Evolutionary conservation across 1,140 invertebrate species (phyloP).

Genomic region (Sarcophaga bullata): DNA sequence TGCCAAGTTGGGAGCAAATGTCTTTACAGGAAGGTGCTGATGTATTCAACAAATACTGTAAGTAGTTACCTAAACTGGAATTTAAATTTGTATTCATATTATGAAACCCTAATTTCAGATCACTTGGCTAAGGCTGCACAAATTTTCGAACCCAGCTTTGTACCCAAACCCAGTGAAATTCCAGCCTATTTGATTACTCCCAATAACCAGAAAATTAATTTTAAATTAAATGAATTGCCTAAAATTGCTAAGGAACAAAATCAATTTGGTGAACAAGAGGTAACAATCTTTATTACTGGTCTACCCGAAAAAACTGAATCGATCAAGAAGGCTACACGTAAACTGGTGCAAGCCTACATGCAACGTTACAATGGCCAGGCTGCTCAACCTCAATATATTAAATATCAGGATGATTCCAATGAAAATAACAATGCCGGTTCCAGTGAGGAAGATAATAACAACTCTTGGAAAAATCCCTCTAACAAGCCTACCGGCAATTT

Average conservation of each 20-base stretch:
- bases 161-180: slow-evolving; percentile 59
- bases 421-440: slow-evolving; percentile 49
- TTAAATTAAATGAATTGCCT: slow-evolving; percentile 58
- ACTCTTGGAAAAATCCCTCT: not conserved
- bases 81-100: not conserved
- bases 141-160: slow-evolving; percentile 56
- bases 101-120: not conserved
- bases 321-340: slow-evolving; percentile 52
- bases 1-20: slow-evolving; percentile 57
- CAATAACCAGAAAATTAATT: slow-evolving; percentile 54
- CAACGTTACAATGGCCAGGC: slow-evolving; percentile 52
- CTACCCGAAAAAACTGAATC: slow-evolving; percentile 51
- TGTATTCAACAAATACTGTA: slow-evolving; percentile 56
- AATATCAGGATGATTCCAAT: slow-evolving; percentile 39
- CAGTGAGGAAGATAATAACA: slow-evolving; percentile 14
- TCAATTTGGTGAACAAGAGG: slow-evolving; percentile 59
- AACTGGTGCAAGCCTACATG: slow-evolving; percentile 55
- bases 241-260: slow-evolving; percentile 49
- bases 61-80: slow-evolving; percentile 41
- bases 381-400: slow-evolving; percentile 45
- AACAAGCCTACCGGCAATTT: slow-evolving; percentile 50
- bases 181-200: slow-evolving; percentile 56
- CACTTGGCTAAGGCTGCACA: slow-evolving; percentile 50
- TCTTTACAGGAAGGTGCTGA: slow-evolving; percentile 54
- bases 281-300: slow-evolving; percentile 60